Evolutionary conservation across 1,140 invertebrate genomes (phyloP).

Genomic region (Cheumatopsyche charites): DNA sequence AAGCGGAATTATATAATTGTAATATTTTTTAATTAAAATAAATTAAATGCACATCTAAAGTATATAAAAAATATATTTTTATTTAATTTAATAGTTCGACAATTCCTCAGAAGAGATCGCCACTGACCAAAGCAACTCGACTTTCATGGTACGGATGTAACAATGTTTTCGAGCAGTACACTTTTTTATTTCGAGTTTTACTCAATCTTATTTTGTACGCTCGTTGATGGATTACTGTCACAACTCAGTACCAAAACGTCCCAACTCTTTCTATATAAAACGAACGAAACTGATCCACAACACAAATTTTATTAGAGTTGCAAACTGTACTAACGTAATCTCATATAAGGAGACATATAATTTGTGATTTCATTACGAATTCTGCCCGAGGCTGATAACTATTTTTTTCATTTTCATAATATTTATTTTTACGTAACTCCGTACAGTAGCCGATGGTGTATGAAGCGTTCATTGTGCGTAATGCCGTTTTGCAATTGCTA

Average conservation of each 20-base stretch:
- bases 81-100: too few relatives aligned
- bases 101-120: too few relatives aligned
- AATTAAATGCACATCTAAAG: too few relatives aligned
- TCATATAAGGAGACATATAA: conserved; percentile 23
- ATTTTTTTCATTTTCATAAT: conserved; percentile 16
- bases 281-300: background rate
- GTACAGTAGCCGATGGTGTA: background rate
- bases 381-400: conserved; percentile 28
- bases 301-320: background rate
- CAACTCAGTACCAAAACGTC: background rate
- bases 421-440: conserved; percentile 19
- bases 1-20: too few relatives aligned
- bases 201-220: conserved; percentile 24
- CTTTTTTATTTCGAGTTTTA: conserved; percentile 3
- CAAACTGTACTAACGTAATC: background rate
- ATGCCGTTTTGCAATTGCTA: too few relatives aligned
- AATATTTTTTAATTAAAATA: too few relatives aligned
- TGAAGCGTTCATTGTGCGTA: background rate
- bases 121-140: background rate
- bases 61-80: too few relatives aligned
- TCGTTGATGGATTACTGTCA: conserved; percentile 16
- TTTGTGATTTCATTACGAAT: conserved; percentile 44
- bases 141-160: conserved; percentile 23
- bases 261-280: background rate
- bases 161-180: conserved; percentile 22